Conservation (phyloP, 2,797 vertebrate genomes). For the Peromyscus melanophrys region DNA sequence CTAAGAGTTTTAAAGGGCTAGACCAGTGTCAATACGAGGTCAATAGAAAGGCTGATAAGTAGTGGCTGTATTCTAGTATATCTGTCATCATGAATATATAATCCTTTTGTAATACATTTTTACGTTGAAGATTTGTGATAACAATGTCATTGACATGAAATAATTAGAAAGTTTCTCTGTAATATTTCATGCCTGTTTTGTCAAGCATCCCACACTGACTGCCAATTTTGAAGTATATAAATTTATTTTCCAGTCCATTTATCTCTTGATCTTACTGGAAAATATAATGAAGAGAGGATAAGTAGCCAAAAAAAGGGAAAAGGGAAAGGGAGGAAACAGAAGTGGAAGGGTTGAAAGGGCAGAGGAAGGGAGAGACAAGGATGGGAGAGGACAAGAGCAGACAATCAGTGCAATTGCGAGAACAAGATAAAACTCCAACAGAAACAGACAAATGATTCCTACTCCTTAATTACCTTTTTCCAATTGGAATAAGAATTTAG, state of each 20-base stretch:
- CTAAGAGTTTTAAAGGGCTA: conserved; percentile 21
- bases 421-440: neutral
- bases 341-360: neutral
- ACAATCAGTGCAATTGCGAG: neutral
- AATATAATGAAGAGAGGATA: neutral
- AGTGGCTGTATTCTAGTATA: neutral
- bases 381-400: neutral
- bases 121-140: neutral
- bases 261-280: neutral
- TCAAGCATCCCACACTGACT: neutral
- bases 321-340: neutral
- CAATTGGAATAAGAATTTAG: neutral
- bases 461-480: neutral
- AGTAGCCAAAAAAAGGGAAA: too few relatives aligned
- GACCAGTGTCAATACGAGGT: neutral
- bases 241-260: neutral
- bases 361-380: neutral
- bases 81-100: neutral
- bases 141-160: neutral
- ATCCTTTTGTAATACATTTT: conserved; percentile 7
- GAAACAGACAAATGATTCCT: neutral
- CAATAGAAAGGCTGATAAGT: neutral
- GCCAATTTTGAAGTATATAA: neutral
- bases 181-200: neutral
- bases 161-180: conserved; percentile 45